A percentile compares a stretch with the other conserved stretches of the same genome.
Evolutionary conservation across 2,888 invertebrate species (phyloP).

Genomic region (Hybos culiciformis): DNA sequence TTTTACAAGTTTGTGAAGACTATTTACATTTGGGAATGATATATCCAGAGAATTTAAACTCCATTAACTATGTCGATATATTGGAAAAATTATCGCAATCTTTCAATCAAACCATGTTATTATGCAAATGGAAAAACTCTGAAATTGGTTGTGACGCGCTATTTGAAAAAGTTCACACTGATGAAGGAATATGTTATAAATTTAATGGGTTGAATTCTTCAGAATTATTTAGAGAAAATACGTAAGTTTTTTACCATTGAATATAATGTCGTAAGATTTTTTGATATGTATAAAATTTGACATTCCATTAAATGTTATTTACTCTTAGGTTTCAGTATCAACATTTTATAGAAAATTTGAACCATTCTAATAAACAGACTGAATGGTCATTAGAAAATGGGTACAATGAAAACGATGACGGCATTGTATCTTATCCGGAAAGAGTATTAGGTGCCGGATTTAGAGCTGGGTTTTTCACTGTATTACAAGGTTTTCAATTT

Average conservation of each 20-base stretch:
- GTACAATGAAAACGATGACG: constrained; percentile 45
- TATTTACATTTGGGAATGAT: too few species aligned
- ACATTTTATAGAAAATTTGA: constrained; percentile 7
- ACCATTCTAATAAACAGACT: constrained; percentile 27
- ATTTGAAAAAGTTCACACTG: constrained; percentile 29
- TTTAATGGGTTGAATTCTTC: constrained; percentile 27
- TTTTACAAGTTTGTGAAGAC: neutral
- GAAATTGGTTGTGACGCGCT: constrained; percentile 20
- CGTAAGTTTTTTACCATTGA: constrained; percentile 5
- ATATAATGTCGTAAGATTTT: neutral
- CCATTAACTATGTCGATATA: too few species aligned
- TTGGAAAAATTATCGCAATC: too few species aligned
- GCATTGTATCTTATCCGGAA: constrained; percentile 55
- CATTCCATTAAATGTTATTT: neutral
- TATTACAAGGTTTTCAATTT: constrained; percentile 43
- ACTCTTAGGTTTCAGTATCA: constrained; percentile 22
- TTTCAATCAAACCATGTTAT: neutral
- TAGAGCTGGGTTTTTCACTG: constrained; percentile 48
- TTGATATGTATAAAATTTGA: neutral
- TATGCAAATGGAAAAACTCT: neutral
- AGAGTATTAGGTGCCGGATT: constrained; percentile 52
- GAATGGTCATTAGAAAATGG: constrained; percentile 51
- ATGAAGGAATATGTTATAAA: constrained; percentile 33
- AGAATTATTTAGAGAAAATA: constrained; percentile 28
- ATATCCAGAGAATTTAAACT: too few species aligned